Percentiles rank a stretch among this genome's conserved stretches.
These are phyloP conservation scores for Myotis findleyi DNA, from an alignment of 2,797 vertebrate genomes.

Conservation along the genomic window DNA sequence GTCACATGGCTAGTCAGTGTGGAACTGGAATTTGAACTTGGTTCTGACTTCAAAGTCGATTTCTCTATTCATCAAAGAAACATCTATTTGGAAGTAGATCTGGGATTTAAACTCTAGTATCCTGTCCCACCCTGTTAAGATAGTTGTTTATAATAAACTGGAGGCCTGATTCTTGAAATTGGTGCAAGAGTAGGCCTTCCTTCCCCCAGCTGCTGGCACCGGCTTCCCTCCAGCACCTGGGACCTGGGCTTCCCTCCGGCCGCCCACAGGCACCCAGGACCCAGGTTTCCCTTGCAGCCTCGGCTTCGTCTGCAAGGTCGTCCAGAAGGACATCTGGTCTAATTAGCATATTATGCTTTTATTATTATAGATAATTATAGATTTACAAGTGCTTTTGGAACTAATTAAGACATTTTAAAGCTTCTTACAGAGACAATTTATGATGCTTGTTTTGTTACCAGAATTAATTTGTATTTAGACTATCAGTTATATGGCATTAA, in stretches of 20 bases:
- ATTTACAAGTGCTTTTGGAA: slow-evolving; percentile 41
- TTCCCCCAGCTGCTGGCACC: no score
- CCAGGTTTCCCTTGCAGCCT: no score
- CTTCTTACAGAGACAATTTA: neutral
- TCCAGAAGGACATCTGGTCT: no score
- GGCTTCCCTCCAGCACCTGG: no score
- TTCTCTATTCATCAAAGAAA: neutral
- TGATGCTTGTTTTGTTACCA: neutral
- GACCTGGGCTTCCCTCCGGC: no score
- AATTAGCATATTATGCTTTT: no score
- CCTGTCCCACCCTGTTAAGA: neutral
- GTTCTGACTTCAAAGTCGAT: slow-evolving; percentile 3
- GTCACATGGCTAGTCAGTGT: neutral
- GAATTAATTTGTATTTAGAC: slow-evolving; percentile 44
- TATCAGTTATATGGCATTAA: slow-evolving; percentile 14
- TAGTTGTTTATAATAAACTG: slow-evolving; percentile 24
- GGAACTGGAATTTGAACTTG: slow-evolving; percentile 53
- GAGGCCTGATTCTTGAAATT: no score
- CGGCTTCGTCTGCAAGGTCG: no score
- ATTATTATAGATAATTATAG: neutral
- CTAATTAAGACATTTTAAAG: slow-evolving; percentile 41
- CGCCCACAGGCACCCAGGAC: no score
- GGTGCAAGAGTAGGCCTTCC: no score
- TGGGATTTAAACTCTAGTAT: slow-evolving; percentile 31
- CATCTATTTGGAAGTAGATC: neutral